Conservation (phyloP, 2,888 invertebrate genomes). For the Synanthedon formicaeformis region DNA sequence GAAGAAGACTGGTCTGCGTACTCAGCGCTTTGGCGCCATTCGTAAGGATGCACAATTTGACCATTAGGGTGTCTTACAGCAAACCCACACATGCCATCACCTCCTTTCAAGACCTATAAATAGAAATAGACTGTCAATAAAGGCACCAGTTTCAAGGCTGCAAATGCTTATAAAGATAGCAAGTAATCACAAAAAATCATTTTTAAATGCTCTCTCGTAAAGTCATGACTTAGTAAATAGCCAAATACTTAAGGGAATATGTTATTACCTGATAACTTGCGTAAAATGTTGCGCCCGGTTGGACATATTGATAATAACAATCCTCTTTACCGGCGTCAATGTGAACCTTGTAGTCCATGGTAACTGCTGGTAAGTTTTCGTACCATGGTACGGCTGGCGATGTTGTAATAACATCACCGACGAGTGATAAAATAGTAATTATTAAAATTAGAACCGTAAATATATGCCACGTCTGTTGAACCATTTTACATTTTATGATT, state of each 20-base stretch:
- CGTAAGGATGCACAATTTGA: constrained; percentile 87
- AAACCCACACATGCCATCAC: constrained; percentile 94
- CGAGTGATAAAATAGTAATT: constrained; percentile 64
- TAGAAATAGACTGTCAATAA: constrained; percentile 9
- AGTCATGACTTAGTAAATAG: not conserved
- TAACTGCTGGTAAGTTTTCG: constrained; percentile 89
- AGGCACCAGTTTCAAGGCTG: not conserved
- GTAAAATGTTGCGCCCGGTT: constrained; percentile 91
- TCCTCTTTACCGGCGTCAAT: constrained; percentile 94
- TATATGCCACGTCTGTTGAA: constrained; percentile 66
- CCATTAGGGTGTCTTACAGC: constrained; percentile 89
- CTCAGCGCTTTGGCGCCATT: constrained; percentile 90
- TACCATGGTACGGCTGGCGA: constrained; percentile 79
- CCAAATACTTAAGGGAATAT: not conserved
- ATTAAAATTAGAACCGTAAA: constrained; percentile 52
- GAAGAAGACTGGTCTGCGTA: constrained; percentile 85
- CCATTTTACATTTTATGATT: constrained; percentile 37
- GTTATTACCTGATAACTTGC: constrained; percentile 89
- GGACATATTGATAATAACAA: constrained; percentile 95
- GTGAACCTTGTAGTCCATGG: constrained; percentile 96
- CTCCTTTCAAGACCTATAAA: constrained; percentile 87
- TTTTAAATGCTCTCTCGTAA: not conserved
- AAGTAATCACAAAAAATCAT: not conserved
- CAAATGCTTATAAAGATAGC: not conserved
- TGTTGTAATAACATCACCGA: constrained; percentile 60